Conservation (phyloP, 2,797 vertebrate genomes). For the Microcaecilia unicolor region DNA sequence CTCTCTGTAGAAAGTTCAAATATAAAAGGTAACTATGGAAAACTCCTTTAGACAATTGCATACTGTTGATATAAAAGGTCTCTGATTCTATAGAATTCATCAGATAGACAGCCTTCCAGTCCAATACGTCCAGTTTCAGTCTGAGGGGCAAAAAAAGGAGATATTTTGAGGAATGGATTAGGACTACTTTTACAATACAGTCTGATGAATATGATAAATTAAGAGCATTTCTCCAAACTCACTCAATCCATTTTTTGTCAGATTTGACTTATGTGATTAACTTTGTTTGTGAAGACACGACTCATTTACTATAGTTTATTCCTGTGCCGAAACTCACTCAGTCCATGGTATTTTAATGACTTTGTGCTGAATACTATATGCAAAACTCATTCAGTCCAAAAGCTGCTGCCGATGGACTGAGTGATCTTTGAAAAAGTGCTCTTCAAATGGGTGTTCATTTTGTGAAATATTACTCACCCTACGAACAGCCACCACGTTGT, state of each 20-base stretch:
- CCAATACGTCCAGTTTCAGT: slow-evolving; percentile 95
- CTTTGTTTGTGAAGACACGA: too few relatives aligned
- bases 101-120: slow-evolving; percentile 93
- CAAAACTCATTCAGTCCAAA: too few relatives aligned
- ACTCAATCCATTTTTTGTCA: neutral
- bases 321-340: too few relatives aligned
- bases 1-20: slow-evolving; percentile 35
- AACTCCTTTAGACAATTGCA: slow-evolving; percentile 74
- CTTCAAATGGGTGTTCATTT: neutral
- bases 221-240: neutral
- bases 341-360: too few relatives aligned
- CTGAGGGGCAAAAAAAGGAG: slow-evolving; percentile 55
- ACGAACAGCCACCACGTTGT: slow-evolving; percentile 93
- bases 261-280: too few relatives aligned
- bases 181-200: too few relatives aligned
- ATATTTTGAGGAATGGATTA: too few relatives aligned
- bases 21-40: slow-evolving; percentile 23
- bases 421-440: too few relatives aligned
- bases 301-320: too few relatives aligned
- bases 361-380: too few relatives aligned
- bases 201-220: neutral
- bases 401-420: too few relatives aligned
- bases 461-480: slow-evolving; percentile 64
- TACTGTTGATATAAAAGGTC: slow-evolving; percentile 96
- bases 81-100: slow-evolving; percentile 96